phyloP scores from a whole-genome alignment of 1,140 invertebrate species.

The Portunus trituberculatus region DNA sequence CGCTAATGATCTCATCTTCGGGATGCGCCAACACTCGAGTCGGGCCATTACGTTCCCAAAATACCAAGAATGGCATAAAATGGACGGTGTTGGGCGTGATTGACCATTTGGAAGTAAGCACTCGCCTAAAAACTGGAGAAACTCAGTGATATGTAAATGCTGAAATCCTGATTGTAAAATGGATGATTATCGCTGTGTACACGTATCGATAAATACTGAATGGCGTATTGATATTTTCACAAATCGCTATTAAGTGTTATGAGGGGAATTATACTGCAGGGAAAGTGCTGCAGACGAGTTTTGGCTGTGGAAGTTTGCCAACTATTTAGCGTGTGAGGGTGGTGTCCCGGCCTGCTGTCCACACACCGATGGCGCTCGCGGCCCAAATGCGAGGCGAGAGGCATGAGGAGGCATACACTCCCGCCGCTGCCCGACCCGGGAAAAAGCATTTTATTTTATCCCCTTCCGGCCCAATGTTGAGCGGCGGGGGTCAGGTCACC shows the following conservation, averaged over 20 bases:
- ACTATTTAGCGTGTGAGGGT: slow-evolving; percentile 34
- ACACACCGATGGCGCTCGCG: slow-evolving; percentile 5
- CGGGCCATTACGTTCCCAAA: slow-evolving; percentile 29
- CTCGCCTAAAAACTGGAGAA: background rate
- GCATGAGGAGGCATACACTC: background rate
- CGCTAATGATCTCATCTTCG: slow-evolving; percentile 48
- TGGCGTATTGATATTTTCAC: slow-evolving; percentile 62
- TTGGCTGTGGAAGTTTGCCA: slow-evolving; percentile 46
- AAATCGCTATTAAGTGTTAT: slow-evolving; percentile 60
- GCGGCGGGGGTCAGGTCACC: background rate
- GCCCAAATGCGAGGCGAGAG: background rate
- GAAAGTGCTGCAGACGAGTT: slow-evolving; percentile 47
- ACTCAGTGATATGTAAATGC: slow-evolving; percentile 31
- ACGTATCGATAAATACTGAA: slow-evolving; percentile 59
- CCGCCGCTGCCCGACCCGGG: background rate
- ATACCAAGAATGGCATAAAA: slow-evolving; percentile 40
- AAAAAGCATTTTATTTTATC: background rate
- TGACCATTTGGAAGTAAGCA: slow-evolving; percentile 36
- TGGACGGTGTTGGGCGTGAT: slow-evolving; percentile 1
- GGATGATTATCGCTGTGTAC: slow-evolving; percentile 44
- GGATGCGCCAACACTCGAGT: background rate
- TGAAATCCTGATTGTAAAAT: slow-evolving; percentile 41
- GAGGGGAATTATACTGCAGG: slow-evolving; percentile 50
- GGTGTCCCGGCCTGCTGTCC: slow-evolving; percentile 6
- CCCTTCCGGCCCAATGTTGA: background rate